These are phyloP conservation scores for Leuciscus idus DNA, from an alignment of 2,113 vertebrate species.

Conservation along the genomic window DNA sequence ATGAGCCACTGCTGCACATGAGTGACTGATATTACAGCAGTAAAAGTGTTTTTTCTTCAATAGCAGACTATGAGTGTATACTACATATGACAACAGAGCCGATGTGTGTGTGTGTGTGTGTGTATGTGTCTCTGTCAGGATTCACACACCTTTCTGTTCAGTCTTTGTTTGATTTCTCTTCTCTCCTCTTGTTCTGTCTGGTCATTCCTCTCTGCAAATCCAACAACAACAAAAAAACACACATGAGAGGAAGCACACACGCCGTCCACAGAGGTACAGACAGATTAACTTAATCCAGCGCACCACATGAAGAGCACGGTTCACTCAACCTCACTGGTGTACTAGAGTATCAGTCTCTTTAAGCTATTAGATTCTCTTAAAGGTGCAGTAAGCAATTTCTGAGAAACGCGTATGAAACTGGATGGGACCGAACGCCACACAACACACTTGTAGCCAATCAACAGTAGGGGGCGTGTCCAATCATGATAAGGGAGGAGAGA, in stretches of 20 bases:
- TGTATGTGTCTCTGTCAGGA: not conserved
- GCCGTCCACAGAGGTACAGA: not conserved
- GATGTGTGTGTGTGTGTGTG: not conserved
- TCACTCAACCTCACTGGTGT: not conserved
- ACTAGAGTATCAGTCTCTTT: not conserved
- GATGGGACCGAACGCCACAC: no score
- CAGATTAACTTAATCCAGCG: not conserved
- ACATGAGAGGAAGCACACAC: not conserved
- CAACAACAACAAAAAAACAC: not conserved
- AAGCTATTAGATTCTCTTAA: no score
- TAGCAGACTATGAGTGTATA: not conserved
- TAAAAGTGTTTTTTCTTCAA: not conserved
- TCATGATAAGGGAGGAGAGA: no score
- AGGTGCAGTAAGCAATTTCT: no score
- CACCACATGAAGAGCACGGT: not conserved
- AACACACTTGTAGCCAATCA: no score
- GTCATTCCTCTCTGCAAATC: constrained; percentile 89
- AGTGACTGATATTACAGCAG: not conserved
- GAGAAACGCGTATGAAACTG: no score
- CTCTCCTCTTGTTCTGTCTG: constrained; percentile 95
- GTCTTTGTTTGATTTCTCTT: constrained; percentile 93
- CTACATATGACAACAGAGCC: not conserved
- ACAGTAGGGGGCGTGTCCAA: no score
- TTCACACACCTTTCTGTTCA: constrained; percentile 91
- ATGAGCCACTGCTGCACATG: not conserved